Percentiles rank a stretch among this genome's conserved stretches.
These are phyloP conservation scores for Morbakka virulenta DNA, from an alignment of 30 jellyfish, hydroid and myxozoan species.

Conservation along the genomic window DNA sequence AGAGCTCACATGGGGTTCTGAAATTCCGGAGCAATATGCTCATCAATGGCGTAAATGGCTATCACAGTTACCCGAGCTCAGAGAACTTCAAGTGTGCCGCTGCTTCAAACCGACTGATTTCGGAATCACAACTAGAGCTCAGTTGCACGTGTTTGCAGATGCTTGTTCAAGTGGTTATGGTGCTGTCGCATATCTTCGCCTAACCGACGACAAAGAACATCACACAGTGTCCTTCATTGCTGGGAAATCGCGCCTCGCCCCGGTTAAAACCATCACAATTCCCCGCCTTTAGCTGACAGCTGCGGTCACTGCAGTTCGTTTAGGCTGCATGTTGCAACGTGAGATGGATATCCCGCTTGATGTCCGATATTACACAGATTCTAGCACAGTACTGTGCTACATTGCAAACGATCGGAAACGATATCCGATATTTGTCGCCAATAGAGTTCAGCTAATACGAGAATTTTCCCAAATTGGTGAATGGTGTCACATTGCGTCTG, in stretches of 20 bases:
- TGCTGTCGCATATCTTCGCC: slow-evolving; percentile 29
- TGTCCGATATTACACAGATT: slow-evolving; percentile 34
- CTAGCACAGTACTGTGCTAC: slow-evolving; percentile 39
- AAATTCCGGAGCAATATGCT: not conserved
- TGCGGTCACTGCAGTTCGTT: slow-evolving; percentile 20
- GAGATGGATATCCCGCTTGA: slow-evolving; percentile 34
- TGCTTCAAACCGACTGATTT: slow-evolving; percentile 40
- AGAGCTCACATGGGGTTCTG: slow-evolving; percentile 20
- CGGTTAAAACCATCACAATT: slow-evolving; percentile 31
- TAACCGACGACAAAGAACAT: slow-evolving; percentile 13
- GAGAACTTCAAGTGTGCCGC: not conserved
- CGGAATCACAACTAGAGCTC: slow-evolving; percentile 32
- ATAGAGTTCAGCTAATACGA: slow-evolving; percentile 28
- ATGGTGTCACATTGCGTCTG: slow-evolving; percentile 39
- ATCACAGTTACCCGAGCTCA: slow-evolving; percentile 6
- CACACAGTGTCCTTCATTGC: slow-evolving; percentile 29
- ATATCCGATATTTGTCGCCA: slow-evolving; percentile 46
- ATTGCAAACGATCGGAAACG: slow-evolving; percentile 48
- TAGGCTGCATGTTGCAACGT: slow-evolving; percentile 23
- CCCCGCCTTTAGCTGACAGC: slow-evolving; percentile 50
- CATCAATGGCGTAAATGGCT: slow-evolving; percentile 37
- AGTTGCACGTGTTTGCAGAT: slow-evolving; percentile 56
- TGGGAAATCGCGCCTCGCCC: slow-evolving; percentile 35
- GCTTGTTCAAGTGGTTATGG: slow-evolving; percentile 55
- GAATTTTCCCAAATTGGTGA: no score